Percentiles rank a stretch among this genome's conserved stretches.
Conservation (phyloP, 2,888 invertebrate species). For the Hydraecia micacea region DNA sequence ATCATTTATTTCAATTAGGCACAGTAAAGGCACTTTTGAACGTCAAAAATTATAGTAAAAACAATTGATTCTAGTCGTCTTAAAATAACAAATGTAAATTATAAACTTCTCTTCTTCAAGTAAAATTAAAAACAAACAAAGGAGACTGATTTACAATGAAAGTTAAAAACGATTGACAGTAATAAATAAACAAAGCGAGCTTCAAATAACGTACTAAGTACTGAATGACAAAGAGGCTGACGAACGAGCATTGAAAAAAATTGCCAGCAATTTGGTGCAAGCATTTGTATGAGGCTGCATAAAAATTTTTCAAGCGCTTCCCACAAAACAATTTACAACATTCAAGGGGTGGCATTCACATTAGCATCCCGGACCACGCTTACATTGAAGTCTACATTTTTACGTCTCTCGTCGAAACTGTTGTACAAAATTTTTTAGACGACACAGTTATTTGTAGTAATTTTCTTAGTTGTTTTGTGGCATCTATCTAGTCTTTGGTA, state of each 20-base stretch:
- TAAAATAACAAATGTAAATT: not conserved
- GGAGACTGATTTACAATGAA: not conserved
- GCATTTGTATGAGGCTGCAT: conserved; percentile 35
- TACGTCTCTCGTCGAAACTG: conserved; percentile 21
- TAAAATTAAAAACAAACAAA: not conserved
- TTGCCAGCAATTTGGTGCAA: conserved; percentile 26
- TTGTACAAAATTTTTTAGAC: conserved; percentile 4
- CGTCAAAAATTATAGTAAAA: too few species aligned
- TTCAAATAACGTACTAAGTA: conserved; percentile 22
- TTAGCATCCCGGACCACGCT: conserved; percentile 4
- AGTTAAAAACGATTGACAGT: not conserved
- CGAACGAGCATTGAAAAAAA: conserved; percentile 33
- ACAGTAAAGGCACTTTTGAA: too few species aligned
- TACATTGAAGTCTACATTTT: conserved; percentile 26
- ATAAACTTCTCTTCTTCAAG: not conserved
- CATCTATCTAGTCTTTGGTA: not conserved
- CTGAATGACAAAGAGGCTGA: conserved; percentile 4
- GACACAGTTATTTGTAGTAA: not conserved
- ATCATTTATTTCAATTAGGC: too few species aligned
- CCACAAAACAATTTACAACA: conserved; percentile 40
- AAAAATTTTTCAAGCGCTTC: conserved; percentile 36
- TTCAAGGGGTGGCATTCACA: conserved; percentile 42
- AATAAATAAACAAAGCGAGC: not conserved
- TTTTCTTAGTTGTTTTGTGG: not conserved
- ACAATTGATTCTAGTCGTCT: too few species aligned